phyloP scores from a whole-genome alignment of 2,797 vertebrate species.

The Microhierax caerulescens region DNA sequence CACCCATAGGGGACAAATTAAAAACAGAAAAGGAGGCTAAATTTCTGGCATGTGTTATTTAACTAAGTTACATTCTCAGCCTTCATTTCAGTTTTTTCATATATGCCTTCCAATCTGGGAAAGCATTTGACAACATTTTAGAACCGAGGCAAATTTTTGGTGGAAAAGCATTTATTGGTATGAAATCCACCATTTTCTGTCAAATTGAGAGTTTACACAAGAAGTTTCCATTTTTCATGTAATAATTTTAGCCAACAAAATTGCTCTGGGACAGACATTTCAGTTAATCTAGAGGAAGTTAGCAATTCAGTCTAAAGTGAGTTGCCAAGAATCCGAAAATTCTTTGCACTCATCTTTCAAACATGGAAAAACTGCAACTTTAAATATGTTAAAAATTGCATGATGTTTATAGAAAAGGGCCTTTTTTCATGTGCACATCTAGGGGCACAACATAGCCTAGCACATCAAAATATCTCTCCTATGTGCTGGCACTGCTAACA shows the following conservation, averaged over 20 bases:
- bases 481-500: neutral
- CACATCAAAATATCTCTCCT: neutral
- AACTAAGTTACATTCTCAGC: neutral
- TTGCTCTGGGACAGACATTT: neutral
- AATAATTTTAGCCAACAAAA: neutral
- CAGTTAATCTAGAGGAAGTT: neutral
- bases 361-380: accelerated
- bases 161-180: neutral
- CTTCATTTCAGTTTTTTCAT: neutral
- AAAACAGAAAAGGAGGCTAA: constrained; percentile 41
- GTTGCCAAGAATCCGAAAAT: neutral
- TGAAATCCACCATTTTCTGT: neutral
- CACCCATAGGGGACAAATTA: constrained; percentile 9
- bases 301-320: neutral
- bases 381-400: neutral
- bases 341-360: neutral
- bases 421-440: neutral
- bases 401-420: neutral
- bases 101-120: neutral
- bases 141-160: neutral
- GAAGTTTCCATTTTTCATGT: neutral
- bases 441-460: neutral
- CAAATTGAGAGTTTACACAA: neutral
- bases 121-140: neutral
- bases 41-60: neutral